Evolutionary conservation across 2,888 invertebrate genomes (phyloP).

Genomic region (Campoplex nolae): DNA sequence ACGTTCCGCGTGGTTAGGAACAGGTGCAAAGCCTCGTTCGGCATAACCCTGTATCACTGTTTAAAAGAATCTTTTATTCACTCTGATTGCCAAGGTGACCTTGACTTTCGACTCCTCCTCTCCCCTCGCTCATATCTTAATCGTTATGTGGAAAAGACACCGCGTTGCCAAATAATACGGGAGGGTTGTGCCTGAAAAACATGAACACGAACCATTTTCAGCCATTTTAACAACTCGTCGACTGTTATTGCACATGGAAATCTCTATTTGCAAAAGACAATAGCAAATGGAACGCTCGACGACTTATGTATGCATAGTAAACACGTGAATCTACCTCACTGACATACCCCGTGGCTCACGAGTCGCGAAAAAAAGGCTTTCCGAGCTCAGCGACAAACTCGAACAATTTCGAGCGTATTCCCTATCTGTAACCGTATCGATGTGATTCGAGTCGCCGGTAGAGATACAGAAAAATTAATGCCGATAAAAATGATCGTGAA

Average conservation of each 20-base stretch:
- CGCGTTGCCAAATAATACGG: not conserved
- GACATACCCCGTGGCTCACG: not conserved
- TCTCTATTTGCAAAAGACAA: conserved; percentile 3
- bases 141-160: not conserved
- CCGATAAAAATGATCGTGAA: not conserved
- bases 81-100: conserved; percentile 52
- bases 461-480: not conserved
- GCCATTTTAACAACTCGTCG: not conserved
- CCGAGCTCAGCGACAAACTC: not conserved
- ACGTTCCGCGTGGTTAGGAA: not conserved
- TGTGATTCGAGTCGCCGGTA: too few species aligned
- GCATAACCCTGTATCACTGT: not conserved
- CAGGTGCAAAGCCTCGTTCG: not conserved
- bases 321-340: conserved; percentile 1
- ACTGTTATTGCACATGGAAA: not conserved
- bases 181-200: not conserved
- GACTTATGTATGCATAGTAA: conserved; percentile 25
- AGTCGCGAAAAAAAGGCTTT: not conserved
- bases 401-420: not conserved
- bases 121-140: not conserved
- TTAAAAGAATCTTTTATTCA: conserved; percentile 37
- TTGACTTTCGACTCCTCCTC: conserved; percentile 5
- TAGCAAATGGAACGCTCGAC: conserved; percentile 24
- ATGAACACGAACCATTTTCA: not conserved
- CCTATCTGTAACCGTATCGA: too few species aligned